Evolutionary conservation across 1,140 invertebrate species (phyloP), one percentile per base, ranked within the genome.

Genomic region (Heliothis virescens): DNA sequence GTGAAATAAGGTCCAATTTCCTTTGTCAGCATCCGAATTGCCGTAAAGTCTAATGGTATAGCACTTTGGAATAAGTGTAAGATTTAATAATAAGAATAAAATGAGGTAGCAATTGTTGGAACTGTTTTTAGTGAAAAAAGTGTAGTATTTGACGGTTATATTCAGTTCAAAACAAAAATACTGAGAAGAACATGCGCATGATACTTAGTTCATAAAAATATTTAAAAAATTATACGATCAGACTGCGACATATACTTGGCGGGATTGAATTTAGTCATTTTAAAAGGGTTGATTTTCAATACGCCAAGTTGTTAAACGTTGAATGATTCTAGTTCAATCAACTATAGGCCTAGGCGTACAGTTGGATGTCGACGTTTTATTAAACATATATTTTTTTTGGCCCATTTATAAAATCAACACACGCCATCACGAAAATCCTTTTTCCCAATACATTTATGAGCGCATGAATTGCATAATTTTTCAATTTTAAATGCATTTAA

Each of bases 1-100:
- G 15, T 62, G 60, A 41, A 63, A 41, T 63, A 63, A 63, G 60
- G 60, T 41, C n/a, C 29, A 63, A 16, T 63, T 63, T 63, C n/a
- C 60, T 63, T 16, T 63, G n/a, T n/a, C 29, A 41, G 10, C 4
- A 9, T n/a, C 29, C 2, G 3, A 41, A n/a, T 63, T 63, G 3
- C n/a, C 13, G 13, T 41, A 34, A 62, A 62, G 26, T 62, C 12
- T 62, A 29, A 29, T n/a, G n/a, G 60, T 41, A 63, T 41, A 63
- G 60, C 26, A 63, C 60, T 41, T 63, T 63, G 59, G 29, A 60
- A 60, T 53, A 13, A 29, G 21, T 60, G 29, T 29, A 60, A 26
- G 21, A 60, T 60, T 60, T 13, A 60, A 60, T 29, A 60, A 60
- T 60, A 57, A 57, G 18, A 60, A 60, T 29, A 29, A 15, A 60